phyloP scores from a whole-genome alignment of 1,140 invertebrate species.

The Laodelphax striatellus region DNA sequence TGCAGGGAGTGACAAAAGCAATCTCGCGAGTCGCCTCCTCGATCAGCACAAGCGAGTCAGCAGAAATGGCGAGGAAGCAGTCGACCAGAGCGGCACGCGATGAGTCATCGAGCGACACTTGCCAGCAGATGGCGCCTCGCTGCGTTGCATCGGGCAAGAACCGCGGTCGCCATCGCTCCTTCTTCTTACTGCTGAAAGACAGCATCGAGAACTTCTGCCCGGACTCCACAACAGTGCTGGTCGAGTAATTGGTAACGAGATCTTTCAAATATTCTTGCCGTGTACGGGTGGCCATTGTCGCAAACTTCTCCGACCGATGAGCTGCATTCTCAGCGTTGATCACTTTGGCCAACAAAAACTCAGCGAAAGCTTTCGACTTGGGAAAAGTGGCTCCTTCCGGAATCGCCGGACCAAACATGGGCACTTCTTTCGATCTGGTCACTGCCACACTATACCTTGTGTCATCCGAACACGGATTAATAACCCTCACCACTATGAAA shows the following conservation, averaged over 20 bases:
- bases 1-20: slow-evolving; percentile 75
- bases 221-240: slow-evolving; percentile 68
- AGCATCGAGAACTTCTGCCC: slow-evolving; percentile 76
- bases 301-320: slow-evolving; percentile 91
- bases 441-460: slow-evolving; percentile 86
- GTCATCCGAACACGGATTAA: slow-evolving; percentile 84
- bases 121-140: slow-evolving; percentile 67
- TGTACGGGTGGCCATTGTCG: slow-evolving; percentile 92
- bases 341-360: slow-evolving; percentile 90
- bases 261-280: slow-evolving; percentile 92
- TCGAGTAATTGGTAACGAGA: slow-evolving; percentile 75
- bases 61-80: slow-evolving; percentile 76
- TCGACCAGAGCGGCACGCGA: slow-evolving; percentile 56
- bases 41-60: slow-evolving; percentile 75
- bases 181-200: slow-evolving; percentile 59
- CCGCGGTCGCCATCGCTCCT: slow-evolving; percentile 47
- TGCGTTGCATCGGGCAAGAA: slow-evolving; percentile 53
- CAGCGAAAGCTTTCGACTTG: slow-evolving; percentile 81
- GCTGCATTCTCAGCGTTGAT: slow-evolving; percentile 97
- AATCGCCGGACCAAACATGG: slow-evolving; percentile 89
- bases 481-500: slow-evolving; percentile 84
- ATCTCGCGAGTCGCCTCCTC: slow-evolving; percentile 74
- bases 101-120: slow-evolving; percentile 57
- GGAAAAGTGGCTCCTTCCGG: slow-evolving; percentile 70
- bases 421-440: slow-evolving; percentile 87